phyloP scores from a whole-genome alignment of 1,140 invertebrate genomes.

The Hyles vespertilio region DNA sequence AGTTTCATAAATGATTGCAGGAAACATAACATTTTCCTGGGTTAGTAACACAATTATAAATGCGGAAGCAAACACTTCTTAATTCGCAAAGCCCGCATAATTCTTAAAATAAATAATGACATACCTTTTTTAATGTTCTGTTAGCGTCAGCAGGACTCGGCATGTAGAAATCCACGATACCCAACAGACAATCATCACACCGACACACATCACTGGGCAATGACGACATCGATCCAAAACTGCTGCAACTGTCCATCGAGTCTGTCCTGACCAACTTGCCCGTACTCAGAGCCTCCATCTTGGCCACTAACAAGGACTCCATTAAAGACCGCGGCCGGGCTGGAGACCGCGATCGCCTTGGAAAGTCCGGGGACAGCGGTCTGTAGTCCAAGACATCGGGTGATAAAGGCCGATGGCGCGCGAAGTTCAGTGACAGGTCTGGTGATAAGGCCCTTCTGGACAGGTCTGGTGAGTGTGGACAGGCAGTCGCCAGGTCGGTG shows the following conservation, averaged over 20 bases:
- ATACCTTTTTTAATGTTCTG: constrained; percentile 80
- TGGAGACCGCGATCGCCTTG: constrained; percentile 63
- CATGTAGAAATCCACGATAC: constrained; percentile 84
- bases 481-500: constrained; percentile 32
- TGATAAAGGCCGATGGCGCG: constrained; percentile 31
- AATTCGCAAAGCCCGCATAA: too few species aligned
- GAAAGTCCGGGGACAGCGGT: constrained; percentile 54
- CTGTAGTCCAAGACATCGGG: constrained; percentile 27
- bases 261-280: constrained; percentile 81
- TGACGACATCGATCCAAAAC: constrained; percentile 82
- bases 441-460: constrained; percentile 27
- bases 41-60: too few species aligned
- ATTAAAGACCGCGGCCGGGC: constrained; percentile 82
- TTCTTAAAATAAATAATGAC: constrained; percentile 17
- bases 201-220: constrained; percentile 83
- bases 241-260: constrained; percentile 86
- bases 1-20: too few species aligned
- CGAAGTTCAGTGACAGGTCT: constrained; percentile 33
- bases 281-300: constrained; percentile 80
- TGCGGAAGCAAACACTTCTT: too few species aligned
- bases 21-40: too few species aligned
- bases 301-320: constrained; percentile 85
- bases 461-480: constrained; percentile 35
- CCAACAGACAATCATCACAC: constrained; percentile 89
- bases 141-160: constrained; percentile 77